phyloP scores from a whole-genome alignment of 2,888 invertebrate species.

The Isotomurus palustris region DNA sequence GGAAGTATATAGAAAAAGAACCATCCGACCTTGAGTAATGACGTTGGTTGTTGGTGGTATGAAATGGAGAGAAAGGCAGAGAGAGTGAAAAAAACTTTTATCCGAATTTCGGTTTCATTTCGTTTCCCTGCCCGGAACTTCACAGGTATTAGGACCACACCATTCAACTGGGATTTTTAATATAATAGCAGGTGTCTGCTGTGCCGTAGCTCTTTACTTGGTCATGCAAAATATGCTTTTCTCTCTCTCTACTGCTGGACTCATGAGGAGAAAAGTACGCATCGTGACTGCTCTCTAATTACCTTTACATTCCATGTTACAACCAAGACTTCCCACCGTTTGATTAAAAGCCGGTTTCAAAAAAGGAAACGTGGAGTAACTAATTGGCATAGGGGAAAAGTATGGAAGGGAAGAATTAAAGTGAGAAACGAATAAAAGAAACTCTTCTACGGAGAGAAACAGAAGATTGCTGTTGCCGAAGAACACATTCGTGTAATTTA shows the following conservation, averaged over 20 bases:
- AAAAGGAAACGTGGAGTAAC: slow-evolving; percentile 7
- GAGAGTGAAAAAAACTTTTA: no score
- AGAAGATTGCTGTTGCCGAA: no score
- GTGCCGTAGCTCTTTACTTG: no score
- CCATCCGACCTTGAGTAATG: slow-evolving; percentile 14
- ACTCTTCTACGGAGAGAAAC: no score
- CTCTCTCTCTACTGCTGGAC: background rate
- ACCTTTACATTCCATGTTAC: background rate
- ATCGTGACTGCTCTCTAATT: background rate
- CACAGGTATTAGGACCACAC: background rate
- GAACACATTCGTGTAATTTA: no score
- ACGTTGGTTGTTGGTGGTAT: slow-evolving; percentile 7
- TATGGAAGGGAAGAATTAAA: no score
- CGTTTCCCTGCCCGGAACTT: background rate
- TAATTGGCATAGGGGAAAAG: background rate
- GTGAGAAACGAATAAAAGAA: no score
- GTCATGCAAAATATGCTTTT: background rate
- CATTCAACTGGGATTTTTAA: no score
- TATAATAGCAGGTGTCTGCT: no score
- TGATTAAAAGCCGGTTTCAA: slow-evolving; percentile 13
- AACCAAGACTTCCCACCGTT: slow-evolving; percentile 6
- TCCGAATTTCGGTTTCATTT: no score
- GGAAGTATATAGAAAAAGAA: no score
- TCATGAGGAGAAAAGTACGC: background rate
- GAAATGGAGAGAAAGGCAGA: no score